Conservation (phyloP, 2,113 vertebrate species). For the Onychostruthus taczanowskii region DNA sequence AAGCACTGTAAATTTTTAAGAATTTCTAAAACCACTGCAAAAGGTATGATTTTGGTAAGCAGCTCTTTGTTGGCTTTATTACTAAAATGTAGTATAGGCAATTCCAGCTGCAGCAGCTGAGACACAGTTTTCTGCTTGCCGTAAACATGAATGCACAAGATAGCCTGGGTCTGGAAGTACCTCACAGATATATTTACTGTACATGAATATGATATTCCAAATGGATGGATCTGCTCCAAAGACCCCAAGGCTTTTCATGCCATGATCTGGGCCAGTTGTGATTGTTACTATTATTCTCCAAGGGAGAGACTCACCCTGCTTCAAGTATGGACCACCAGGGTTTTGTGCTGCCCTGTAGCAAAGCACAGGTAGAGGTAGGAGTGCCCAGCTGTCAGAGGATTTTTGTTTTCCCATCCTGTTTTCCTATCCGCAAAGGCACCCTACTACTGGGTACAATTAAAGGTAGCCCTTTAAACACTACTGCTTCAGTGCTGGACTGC, state of each 20-base stretch:
- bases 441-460: neutral
- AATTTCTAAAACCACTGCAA: neutral
- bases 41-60: neutral
- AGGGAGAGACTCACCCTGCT: neutral
- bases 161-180: neutral
- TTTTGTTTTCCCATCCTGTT: neutral
- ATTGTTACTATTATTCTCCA: neutral
- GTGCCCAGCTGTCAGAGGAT: neutral
- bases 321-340: neutral
- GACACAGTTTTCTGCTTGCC: neutral
- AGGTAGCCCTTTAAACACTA: neutral
- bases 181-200: neutral
- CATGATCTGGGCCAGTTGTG: accelerated
- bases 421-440: neutral
- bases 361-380: neutral
- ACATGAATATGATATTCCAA: neutral
- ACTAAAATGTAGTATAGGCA: neutral
- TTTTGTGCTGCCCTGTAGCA: neutral
- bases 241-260: neutral
- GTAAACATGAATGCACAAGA: neutral
- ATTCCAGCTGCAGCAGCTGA: neutral
- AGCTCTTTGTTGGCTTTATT: neutral
- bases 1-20: neutral
- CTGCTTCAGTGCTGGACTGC: neutral
- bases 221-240: neutral